Evolutionary conservation across 1,140 invertebrate species (phyloP).

Genomic region (Hyles euphorbiae): DNA sequence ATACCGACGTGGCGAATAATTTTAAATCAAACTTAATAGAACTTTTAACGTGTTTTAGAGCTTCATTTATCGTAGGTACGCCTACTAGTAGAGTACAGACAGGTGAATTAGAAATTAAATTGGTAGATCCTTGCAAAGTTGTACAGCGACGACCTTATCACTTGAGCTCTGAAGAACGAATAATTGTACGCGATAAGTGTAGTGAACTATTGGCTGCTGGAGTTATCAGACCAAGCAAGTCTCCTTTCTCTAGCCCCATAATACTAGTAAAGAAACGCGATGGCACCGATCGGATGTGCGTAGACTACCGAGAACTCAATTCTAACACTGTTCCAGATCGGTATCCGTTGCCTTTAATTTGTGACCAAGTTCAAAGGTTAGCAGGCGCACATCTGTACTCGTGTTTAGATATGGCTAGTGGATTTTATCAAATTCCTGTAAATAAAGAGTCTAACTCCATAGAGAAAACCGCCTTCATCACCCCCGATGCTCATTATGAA

Average conservation of each 20-base stretch:
- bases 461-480: slow-evolving; percentile 54
- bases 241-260: neutral
- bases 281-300: neutral
- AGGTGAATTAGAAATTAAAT: neutral
- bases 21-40: neutral
- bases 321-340: no score
- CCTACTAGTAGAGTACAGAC: neutral
- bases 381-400: neutral
- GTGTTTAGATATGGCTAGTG: neutral
- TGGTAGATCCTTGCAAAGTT: neutral
- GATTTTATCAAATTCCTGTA: neutral
- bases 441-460: no score
- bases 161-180: neutral
- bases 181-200: neutral
- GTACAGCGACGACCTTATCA: neutral
- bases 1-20: neutral
- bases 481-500: slow-evolving; percentile 28
- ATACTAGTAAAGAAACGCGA: neutral
- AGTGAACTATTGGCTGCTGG: neutral
- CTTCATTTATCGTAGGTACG: neutral
- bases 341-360: no score
- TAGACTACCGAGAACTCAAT: no score
- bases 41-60: neutral
- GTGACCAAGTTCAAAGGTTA: neutral
- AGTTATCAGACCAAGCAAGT: neutral